These are phyloP conservation scores for Wiebesia pumilae DNA, from an alignment of 1,140 invertebrate species.

Conservation along the genomic window DNA sequence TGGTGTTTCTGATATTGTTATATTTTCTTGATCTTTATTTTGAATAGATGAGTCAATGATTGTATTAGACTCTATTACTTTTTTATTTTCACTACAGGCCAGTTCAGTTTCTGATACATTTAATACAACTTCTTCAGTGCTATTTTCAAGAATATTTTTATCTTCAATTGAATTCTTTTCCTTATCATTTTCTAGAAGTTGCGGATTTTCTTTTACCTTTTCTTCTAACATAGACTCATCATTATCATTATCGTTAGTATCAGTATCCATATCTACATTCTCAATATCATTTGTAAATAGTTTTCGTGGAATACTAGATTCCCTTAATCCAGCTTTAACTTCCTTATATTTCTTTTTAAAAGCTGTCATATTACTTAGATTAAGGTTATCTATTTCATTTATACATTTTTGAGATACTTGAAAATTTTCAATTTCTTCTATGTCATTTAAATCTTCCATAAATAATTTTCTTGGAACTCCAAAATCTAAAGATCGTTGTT, in stretches of 20 bases:
- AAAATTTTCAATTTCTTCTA: conserved; percentile 2
- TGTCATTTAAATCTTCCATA: conserved; percentile 54
- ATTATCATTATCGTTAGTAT: conserved; percentile 1
- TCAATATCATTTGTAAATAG: conserved; percentile 33
- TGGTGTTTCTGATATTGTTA: conserved; percentile 29
- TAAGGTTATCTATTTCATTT: conserved; percentile 30
- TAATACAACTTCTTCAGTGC: conserved; percentile 47
- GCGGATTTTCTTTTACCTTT: not conserved
- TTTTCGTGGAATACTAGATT: conserved; percentile 41
- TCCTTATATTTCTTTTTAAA: conserved; percentile 32
- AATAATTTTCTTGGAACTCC: conserved; percentile 58
- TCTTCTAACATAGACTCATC: not conserved
- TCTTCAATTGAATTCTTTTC: conserved; percentile 6
- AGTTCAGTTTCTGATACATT: conserved; percentile 33
- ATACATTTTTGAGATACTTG: conserved; percentile 27
- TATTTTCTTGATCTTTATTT: conserved; percentile 39
- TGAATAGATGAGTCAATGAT: not conserved
- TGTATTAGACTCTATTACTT: not conserved
- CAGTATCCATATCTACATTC: conserved; percentile 35
- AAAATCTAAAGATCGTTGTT: conserved; percentile 43
- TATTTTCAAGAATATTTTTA: not conserved
- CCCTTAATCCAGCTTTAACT: conserved; percentile 17
- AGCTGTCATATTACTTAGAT: conserved; percentile 16
- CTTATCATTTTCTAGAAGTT: conserved; percentile 6
- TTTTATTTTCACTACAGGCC: not conserved